phyloP scores from a whole-genome alignment of 2,797 vertebrate genomes.

The Salmo trutta region DNA sequence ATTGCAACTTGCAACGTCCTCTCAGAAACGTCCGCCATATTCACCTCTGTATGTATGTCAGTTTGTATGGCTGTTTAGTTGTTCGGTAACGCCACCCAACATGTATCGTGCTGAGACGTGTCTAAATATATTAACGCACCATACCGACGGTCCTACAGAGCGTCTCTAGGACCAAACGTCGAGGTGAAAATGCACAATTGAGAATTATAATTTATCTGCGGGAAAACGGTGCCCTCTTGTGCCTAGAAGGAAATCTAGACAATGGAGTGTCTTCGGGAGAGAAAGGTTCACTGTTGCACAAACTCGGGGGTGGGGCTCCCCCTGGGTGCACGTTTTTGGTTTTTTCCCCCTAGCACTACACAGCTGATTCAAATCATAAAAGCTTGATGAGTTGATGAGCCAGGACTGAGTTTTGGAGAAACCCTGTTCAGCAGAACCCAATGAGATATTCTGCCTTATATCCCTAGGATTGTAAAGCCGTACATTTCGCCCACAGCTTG shows the following conservation, averaged over 20 bases:
- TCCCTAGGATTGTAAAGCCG: too few species aligned
- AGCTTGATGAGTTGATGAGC: too few species aligned
- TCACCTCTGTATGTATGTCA: slow-evolving; percentile 32
- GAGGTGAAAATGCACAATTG: background rate
- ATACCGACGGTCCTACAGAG: background rate
- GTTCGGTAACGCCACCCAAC: background rate
- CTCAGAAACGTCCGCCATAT: slow-evolving; percentile 72
- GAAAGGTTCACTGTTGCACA: background rate
- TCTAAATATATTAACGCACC: background rate
- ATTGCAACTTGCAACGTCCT: slow-evolving; percentile 72
- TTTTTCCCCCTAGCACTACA: too few species aligned
- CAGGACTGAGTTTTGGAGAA: too few species aligned
- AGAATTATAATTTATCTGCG: background rate
- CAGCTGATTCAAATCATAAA: too few species aligned
- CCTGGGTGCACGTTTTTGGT: too few species aligned
- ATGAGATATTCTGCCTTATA: too few species aligned
- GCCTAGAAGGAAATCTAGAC: background rate
- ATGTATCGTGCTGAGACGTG: background rate
- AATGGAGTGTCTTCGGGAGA: background rate
- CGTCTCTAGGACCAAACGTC: background rate
- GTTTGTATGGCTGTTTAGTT: background rate
- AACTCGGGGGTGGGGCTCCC: too few species aligned
- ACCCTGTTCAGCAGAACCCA: too few species aligned
- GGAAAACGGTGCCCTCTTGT: background rate
- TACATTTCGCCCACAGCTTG: too few species aligned